Conservation (phyloP, 2,113 vertebrate species). For the human (Homo sapiens) region DNA sequence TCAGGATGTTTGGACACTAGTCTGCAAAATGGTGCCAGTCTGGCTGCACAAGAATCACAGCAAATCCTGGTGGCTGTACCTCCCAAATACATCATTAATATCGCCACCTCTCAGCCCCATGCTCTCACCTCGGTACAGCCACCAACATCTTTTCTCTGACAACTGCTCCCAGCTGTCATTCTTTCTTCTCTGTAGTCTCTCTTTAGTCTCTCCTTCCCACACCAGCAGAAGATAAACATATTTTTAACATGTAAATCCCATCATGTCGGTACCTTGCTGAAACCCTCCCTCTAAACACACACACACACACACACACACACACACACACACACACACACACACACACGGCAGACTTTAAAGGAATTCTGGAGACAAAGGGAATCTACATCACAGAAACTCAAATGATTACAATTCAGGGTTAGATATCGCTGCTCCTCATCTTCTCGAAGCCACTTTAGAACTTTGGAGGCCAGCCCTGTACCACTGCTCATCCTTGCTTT, state of each 20-base stretch:
- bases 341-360: not conserved
- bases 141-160: not conserved
- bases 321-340: not conserved
- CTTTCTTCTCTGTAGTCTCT: not conserved
- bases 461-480: not conserved
- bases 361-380: not conserved
- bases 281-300: not conserved
- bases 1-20: not conserved
- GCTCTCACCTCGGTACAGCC: not conserved
- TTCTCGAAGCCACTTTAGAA: not conserved
- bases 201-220: not conserved
- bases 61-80: not conserved
- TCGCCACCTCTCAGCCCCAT: not conserved
- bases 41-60: not conserved
- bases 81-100: not conserved
- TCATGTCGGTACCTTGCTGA: not conserved
- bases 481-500: not conserved
- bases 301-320: not conserved
- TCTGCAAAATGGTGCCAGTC: not conserved
- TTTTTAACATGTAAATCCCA: not conserved
- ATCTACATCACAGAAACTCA: not conserved
- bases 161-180: not conserved
- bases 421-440: not conserved
- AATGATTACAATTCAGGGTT: not conserved
- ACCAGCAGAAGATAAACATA: not conserved